Conservation (phyloP, 2,888 invertebrate species). For the Pyrrhia umbra region DNA sequence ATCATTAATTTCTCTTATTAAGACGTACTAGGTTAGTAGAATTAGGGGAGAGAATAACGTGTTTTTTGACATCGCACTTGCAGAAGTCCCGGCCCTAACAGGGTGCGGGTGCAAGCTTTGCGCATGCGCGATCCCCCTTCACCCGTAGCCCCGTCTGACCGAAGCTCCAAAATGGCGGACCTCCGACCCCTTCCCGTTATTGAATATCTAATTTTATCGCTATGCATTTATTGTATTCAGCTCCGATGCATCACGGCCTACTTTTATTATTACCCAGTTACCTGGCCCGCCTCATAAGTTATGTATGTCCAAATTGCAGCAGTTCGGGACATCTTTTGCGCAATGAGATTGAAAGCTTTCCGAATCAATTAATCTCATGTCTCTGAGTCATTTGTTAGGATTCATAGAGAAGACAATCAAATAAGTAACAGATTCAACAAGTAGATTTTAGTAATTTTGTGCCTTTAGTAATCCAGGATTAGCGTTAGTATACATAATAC, state of each 20-base stretch:
- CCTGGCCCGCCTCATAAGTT: slow-evolving; percentile 19
- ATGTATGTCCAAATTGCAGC: slow-evolving; percentile 24
- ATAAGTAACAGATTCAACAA: slow-evolving; percentile 28
- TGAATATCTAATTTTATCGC: slow-evolving; percentile 90
- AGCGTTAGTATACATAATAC: too few relatives aligned
- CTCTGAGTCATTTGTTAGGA: not conserved
- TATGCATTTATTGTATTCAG: slow-evolving; percentile 82
- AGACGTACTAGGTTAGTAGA: slow-evolving; percentile 88
- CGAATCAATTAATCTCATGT: not conserved
- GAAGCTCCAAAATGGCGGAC: slow-evolving; percentile 88
- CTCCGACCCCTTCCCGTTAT: slow-evolving; percentile 87
- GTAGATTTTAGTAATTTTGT: too few relatives aligned
- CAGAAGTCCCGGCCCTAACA: slow-evolving; percentile 84
- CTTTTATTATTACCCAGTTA: slow-evolving; percentile 64
- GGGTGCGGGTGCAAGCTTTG: slow-evolving; percentile 83
- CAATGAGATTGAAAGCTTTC: slow-evolving; percentile 8
- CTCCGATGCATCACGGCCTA: slow-evolving; percentile 73
- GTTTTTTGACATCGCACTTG: slow-evolving; percentile 88
- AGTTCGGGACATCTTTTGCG: slow-evolving; percentile 5
- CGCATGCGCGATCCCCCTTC: slow-evolving; percentile 88
- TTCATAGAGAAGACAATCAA: not conserved
- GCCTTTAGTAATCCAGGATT: too few relatives aligned
- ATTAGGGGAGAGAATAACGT: slow-evolving; percentile 88
- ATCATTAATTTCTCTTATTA: slow-evolving; percentile 80
- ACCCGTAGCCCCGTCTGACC: slow-evolving; percentile 79